phyloP scores from a whole-genome alignment of 2,113 vertebrate species.

The Microtus oregoni region DNA sequence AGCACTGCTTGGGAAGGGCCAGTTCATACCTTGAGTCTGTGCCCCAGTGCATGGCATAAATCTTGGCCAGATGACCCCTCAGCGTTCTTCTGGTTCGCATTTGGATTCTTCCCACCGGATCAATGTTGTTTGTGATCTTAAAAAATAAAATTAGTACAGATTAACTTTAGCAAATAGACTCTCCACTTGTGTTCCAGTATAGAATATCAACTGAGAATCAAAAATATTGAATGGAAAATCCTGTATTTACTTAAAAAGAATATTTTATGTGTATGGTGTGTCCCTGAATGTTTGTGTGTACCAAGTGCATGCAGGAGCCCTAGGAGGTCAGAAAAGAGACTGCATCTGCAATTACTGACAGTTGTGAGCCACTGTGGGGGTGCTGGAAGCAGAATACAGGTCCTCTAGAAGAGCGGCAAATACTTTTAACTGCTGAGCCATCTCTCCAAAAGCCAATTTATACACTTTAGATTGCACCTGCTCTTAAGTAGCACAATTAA shows the following conservation, averaged over 20 bases:
- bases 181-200: neutral
- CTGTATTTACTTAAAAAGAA: neutral
- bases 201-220: neutral
- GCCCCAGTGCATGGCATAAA: slow-evolving; percentile 99
- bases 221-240: neutral
- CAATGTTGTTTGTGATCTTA: slow-evolving; percentile 99
- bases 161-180: neutral
- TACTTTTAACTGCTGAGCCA: neutral
- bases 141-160: slow-evolving; percentile 28
- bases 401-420: neutral
- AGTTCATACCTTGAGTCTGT: slow-evolving; percentile 95
- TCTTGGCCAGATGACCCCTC: slow-evolving; percentile 99
- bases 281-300: neutral
- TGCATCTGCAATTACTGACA: neutral
- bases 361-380: neutral
- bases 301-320: neutral
- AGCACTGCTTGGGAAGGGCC: rapidly evolving
- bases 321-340: neutral
- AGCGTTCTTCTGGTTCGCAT: slow-evolving; percentile 99
- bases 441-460: neutral
- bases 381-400: neutral
- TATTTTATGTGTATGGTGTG: neutral
- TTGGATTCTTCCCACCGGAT: slow-evolving; percentile 98
- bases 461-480: neutral
- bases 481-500: neutral